Evolutionary conservation across 2,113 vertebrate species (phyloP).

Genomic region (Podilymbus podiceps): DNA sequence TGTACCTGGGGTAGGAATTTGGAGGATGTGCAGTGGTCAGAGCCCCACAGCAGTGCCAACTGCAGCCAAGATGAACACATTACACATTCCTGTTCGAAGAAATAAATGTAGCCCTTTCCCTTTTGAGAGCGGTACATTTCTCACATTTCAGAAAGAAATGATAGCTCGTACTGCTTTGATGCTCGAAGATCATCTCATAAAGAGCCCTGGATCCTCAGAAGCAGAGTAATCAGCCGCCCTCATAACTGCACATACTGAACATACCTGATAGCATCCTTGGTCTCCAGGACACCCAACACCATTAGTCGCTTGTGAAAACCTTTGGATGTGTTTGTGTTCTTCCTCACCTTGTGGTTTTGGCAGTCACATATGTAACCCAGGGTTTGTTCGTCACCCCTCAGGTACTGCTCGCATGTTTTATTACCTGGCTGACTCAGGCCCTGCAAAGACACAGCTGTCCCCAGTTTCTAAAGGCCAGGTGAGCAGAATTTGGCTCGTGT

Average conservation of each 20-base stretch:
- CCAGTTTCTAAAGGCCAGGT: background rate
- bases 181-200: background rate
- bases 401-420: background rate
- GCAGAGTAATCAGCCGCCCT: background rate
- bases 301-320: background rate
- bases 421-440: background rate
- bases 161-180: background rate
- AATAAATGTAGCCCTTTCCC: background rate
- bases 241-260: background rate
- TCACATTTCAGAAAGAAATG: background rate
- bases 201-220: background rate
- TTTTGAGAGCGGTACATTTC: background rate
- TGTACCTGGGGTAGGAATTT: background rate
- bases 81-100: background rate
- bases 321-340: background rate
- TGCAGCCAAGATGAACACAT: rapidly evolving
- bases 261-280: background rate
- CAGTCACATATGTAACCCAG: background rate
- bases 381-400: background rate
- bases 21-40: background rate
- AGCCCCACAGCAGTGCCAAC: background rate
- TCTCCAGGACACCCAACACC: background rate
- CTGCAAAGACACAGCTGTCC: background rate
- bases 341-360: background rate
- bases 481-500: background rate